Base-by-base conservation (phyloP, 2,113 vertebrate species). In the Halichoeres trimaculatus region DNA sequence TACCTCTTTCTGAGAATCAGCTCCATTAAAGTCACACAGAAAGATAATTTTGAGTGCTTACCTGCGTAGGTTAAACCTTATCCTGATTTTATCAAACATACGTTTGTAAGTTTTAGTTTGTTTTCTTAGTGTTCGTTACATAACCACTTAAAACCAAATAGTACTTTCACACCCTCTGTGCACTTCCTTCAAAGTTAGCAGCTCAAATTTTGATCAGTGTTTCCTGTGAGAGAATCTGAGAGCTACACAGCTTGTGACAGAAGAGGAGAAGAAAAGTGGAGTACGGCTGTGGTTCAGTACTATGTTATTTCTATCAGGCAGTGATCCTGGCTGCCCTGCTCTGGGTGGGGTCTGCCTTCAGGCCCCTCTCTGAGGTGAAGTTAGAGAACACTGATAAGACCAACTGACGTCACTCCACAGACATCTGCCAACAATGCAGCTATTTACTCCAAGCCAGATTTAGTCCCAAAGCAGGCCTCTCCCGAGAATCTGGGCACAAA, bases 341-440 rank as follows among this genome's bases (percentile, higher is more conserved):
- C 34, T 43, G 50, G 63, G 74, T 10, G 43, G 70, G 79, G 30
- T 60, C 55, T 72, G 68, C 51, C 65, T 62, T 81, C 67, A 80
- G 74, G 65, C 70, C 74, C 57, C 70, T 45, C 19, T 76, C 75
- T 60, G 75, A 83, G 77, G 80, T 83, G 61, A 78, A 73, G 63
- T 84, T 70, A 26, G 60, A 76, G 56, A 80, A 83, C 80, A 48
- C 72, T 81, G 86, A 88, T 90, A 83, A 90, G 77, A 50, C 63
- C 17, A 34, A 56, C 83, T 83, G 83, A 86, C 76, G 78, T 87
- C 87, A 88, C 53, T 68, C 56, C 20, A n/a, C 67, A 84, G 74
- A 74, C 84, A 69, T 78, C 68, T 54, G 69, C 74, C 71, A 86
- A 90, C 89, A 88, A 90, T 85, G 77, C 76, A 72, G 74, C 89